Conservation (phyloP, 2,888 invertebrate genomes). For the Leuctra nigra region DNA sequence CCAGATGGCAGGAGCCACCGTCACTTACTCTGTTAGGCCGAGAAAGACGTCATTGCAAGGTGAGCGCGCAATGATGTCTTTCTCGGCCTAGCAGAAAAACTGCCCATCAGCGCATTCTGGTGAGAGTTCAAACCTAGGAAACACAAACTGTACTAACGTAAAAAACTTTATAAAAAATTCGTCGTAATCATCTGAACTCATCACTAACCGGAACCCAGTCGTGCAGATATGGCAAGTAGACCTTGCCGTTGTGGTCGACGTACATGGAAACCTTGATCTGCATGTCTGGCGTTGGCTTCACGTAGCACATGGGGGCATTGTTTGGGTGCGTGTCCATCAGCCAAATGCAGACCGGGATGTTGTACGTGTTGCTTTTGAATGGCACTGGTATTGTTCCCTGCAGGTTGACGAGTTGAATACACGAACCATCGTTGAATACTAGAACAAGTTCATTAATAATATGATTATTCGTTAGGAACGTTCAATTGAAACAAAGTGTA, state of each 20-base stretch:
- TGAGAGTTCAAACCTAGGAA: no score
- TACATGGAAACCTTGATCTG: constrained; percentile 89
- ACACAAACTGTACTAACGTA: no score
- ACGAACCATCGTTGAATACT: constrained; percentile 85
- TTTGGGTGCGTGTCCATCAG: constrained; percentile 95
- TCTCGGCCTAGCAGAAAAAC: no score
- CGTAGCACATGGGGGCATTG: constrained; percentile 91
- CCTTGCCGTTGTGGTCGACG: constrained; percentile 92
- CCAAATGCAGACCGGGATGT: constrained; percentile 96
- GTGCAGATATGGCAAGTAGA: constrained; percentile 93
- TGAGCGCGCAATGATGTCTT: no score
- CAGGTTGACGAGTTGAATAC: constrained; percentile 74
- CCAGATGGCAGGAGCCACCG: no score
- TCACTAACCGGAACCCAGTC: constrained; percentile 80
- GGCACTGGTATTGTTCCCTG: constrained; percentile 89
- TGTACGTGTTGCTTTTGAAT: constrained; percentile 73
- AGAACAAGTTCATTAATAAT: constrained; percentile 28
- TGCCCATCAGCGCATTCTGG: no score
- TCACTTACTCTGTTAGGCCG: no score
- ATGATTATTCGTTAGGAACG: no score
- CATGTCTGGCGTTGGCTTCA: constrained; percentile 93
- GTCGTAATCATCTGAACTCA: no score
- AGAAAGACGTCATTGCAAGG: no score
- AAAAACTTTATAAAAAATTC: no score
- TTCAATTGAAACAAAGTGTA: constrained; percentile 29